A percentile compares a stretch with the other conserved stretches of the same genome.
These are phyloP conservation scores for Amyelois transitella DNA, from an alignment of 1,140 invertebrate genomes.

Conservation along the genomic window DNA sequence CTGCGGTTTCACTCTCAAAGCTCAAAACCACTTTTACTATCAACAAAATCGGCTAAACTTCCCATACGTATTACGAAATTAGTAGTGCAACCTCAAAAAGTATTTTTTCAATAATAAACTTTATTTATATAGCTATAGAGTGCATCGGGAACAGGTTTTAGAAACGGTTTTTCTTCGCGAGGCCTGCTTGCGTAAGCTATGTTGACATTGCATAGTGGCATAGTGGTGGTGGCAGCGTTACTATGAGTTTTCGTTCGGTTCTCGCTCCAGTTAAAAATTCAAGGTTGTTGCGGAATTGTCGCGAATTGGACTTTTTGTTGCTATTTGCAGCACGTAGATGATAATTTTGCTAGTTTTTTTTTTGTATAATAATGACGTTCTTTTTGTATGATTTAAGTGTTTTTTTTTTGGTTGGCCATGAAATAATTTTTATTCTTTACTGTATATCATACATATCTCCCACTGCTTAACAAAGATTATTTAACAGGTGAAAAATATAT, in stretches of 20 bases:
- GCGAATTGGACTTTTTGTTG: not conserved
- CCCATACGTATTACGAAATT: conserved; percentile 13
- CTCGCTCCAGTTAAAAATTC: not conserved
- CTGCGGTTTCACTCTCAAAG: not conserved
- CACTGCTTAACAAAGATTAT: too few species aligned
- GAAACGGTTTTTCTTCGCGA: conserved; percentile 31
- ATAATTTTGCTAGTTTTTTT: too few species aligned
- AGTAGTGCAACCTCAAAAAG: conserved; percentile 10
- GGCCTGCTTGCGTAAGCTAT: conserved; percentile 34
- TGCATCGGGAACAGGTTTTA: conserved; percentile 19
- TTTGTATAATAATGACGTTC: too few species aligned
- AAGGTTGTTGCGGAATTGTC: not conserved
- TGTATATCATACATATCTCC: too few species aligned
- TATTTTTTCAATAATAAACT: conserved; percentile 7
- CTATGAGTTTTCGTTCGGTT: conserved; percentile 8
- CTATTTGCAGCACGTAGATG: not conserved
- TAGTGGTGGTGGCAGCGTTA: conserved; percentile 17
- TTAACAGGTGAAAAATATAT: too few species aligned
- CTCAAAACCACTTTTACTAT: not conserved
- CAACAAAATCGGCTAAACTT: conserved; percentile 1
- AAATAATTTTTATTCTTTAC: too few species aligned
- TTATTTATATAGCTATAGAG: conserved; percentile 16
- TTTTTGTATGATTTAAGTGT: too few species aligned
- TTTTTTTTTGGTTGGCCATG: too few species aligned
- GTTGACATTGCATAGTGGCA: conserved; percentile 31